phyloP scores from a whole-genome alignment of 2,113 vertebrate species.

The Heterotilapia buettikoferi region DNA sequence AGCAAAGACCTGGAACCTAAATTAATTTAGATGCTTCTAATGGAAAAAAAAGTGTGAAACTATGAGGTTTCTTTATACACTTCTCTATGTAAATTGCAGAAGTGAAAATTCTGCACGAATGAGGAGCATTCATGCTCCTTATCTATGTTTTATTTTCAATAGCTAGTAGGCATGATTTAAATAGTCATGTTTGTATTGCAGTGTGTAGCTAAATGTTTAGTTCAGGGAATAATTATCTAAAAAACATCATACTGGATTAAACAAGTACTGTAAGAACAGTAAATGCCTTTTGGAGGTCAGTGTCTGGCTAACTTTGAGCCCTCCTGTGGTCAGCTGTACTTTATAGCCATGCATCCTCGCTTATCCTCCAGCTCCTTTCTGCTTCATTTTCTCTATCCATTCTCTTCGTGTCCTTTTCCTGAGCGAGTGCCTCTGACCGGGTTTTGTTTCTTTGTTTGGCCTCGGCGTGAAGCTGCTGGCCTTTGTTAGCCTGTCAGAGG shows the following conservation, averaged over 20 bases:
- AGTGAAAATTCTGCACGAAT: not conserved
- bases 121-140: not conserved
- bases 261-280: not conserved
- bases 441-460: constrained; percentile 58
- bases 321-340: constrained; percentile 9
- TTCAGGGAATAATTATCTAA: not conserved
- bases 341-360: constrained; percentile 16
- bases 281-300: not conserved
- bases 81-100: not conserved
- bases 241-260: not conserved
- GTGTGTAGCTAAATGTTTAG: not conserved
- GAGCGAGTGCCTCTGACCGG: constrained; percentile 29
- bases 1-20: not conserved
- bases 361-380: constrained; percentile 14
- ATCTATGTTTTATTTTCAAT: not conserved
- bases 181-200: not conserved
- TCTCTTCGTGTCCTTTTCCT: constrained; percentile 15
- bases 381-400: not conserved
- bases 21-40: not conserved
- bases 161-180: not conserved
- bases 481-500: constrained; percentile 62
- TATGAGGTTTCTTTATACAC: not conserved
- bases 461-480: constrained; percentile 34
- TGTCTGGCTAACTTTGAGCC: not conserved
- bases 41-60: not conserved